phyloP scores from a whole-genome alignment of 35 echinoderm and acorn worm species.

The Heliocidaris tuberculata region DNA sequence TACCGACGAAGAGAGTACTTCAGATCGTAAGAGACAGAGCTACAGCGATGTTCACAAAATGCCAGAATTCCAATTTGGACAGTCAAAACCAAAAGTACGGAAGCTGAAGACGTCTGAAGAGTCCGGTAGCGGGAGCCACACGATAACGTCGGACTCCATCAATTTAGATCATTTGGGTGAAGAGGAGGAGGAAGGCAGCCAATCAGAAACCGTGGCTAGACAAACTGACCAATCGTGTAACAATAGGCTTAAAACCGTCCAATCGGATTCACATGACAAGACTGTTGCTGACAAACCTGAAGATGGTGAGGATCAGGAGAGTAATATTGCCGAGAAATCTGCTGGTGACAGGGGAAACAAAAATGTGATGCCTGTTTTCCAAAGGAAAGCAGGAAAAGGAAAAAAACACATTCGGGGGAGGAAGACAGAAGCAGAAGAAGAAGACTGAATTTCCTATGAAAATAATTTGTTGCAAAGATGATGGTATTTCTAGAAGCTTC shows the following conservation, averaged over 20 bases:
- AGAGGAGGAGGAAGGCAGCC: background rate
- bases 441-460: background rate
- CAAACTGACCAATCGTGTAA: background rate
- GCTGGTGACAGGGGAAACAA: background rate
- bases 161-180: constrained; percentile 1
- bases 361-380: background rate
- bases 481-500: no score
- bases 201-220: background rate
- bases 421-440: background rate
- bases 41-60: constrained; percentile 60
- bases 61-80: constrained; percentile 48
- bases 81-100: background rate
- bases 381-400: constrained; percentile 13
- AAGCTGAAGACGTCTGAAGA: background rate
- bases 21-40: constrained; percentile 14
- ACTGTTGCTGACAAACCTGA: background rate
- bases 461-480: no score
- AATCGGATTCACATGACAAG: background rate
- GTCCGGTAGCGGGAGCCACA: background rate
- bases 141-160: background rate
- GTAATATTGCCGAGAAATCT: background rate
- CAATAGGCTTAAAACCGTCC: background rate
- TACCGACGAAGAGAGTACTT: background rate
- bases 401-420: constrained; percentile 2
- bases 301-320: background rate